These are phyloP conservation scores for Drosophila helvetica DNA, from an alignment of 2,888 invertebrate genomes.

Conservation along the genomic window DNA sequence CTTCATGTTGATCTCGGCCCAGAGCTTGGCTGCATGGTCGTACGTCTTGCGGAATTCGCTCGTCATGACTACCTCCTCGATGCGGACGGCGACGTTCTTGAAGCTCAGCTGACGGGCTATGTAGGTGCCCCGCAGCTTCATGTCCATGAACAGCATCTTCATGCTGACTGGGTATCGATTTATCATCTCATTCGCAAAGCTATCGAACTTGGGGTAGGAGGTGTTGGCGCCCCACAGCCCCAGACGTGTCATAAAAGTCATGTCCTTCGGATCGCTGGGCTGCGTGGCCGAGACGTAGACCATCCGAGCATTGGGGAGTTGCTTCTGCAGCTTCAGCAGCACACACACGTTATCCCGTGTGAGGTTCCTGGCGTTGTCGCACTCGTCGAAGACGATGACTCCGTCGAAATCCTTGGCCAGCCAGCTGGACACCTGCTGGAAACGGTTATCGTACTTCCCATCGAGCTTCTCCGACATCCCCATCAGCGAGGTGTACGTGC, in stretches of 20 bases:
- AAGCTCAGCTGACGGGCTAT: conserved; percentile 99
- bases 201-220: conserved; percentile 96
- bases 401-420: conserved; percentile 98
- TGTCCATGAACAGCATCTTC: conserved; percentile 99
- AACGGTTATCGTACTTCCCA: conserved; percentile 93
- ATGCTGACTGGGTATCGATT: conserved; percentile 99
- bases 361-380: conserved; percentile 98
- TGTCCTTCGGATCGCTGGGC: conserved; percentile 98
- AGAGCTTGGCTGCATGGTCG: conserved; percentile 95
- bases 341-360: conserved; percentile 97
- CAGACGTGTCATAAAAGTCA: conserved; percentile 99
- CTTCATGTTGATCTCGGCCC: conserved; percentile 98
- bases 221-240: conserved; percentile 99
- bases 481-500: conserved; percentile 98
- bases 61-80: conserved; percentile 96
- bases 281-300: conserved; percentile 98
- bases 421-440: conserved; percentile 98
- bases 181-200: conserved; percentile 98
- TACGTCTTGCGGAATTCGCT: conserved; percentile 95
- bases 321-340: conserved; percentile 96
- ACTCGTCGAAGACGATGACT: conserved; percentile 98
- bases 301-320: conserved; percentile 95
- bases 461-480: conserved; percentile 93
- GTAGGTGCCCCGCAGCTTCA: conserved; percentile 99
- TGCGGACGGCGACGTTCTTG: conserved; percentile 98